Base-by-base conservation (phyloP, 2,797 vertebrate genomes). In the Meda fulgida region DNA sequence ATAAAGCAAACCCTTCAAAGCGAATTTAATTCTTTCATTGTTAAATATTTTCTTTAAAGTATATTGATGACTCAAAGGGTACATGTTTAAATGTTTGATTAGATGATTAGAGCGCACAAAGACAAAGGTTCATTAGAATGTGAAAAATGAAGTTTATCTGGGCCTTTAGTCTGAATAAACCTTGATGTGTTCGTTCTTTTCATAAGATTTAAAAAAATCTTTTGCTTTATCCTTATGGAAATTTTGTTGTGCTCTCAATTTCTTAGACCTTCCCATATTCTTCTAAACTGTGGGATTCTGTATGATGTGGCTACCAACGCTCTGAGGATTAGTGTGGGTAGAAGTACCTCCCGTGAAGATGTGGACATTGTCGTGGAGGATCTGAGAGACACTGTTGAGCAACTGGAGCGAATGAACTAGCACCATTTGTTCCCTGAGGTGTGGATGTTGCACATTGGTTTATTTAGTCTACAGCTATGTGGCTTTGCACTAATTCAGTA, bases 321-420 rank as follows among this genome's bases (percentile, higher is more conserved):
- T 0, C 51, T 99, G 85, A 94, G 98, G 86, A 92, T 99, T 87
- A 99, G 98, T 0, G 93, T 99, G 86, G 98, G 98, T 23, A 94
- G 97, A 18, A 87, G 90, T 63, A 99, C 97, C 11, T 95, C 94
- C 3, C 92, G 73, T 73, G 93, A 94, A 0, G 97, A 99, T 0
- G 96, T 99, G 92, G 98, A 99, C 71, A 86, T 94, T 11, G 93
- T 94, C 0, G 94, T 99, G 91, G 94, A 96, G 88, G 98, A 99
- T 91, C 94, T 99, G 31, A 84, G 91, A 90, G 94, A 94, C 89
- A 94, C 96, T 0, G 96, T 98, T 87, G 89, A 92, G 0, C 92
- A 86, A 87, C 92, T 99, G 92, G 94, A 96, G 85, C 86, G 71
- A 84, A 90, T 82, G 51, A 86, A 92, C 86, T 93, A 92, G 93